phyloP scores from a whole-genome alignment of 2,113 vertebrate genomes.

The Nettapus auritus region DNA sequence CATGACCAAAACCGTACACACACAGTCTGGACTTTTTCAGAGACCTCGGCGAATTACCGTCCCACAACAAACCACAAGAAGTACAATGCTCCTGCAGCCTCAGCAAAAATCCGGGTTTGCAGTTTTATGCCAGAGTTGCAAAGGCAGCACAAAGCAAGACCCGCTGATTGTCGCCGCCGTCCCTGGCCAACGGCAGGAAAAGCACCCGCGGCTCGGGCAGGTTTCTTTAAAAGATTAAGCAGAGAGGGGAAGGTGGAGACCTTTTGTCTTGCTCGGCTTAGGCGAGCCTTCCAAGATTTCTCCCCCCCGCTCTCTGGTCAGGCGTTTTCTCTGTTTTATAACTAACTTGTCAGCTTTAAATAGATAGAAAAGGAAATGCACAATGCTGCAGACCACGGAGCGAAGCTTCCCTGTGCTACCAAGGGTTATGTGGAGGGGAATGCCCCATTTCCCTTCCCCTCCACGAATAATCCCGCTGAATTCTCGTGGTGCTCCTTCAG shows the following conservation, averaged over 20 bases:
- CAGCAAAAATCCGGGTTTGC: constrained; percentile 37
- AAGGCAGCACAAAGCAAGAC: constrained; percentile 40
- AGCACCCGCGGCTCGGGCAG: neutral
- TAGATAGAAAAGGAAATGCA: neutral
- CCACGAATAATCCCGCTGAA: neutral
- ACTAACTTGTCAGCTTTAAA: neutral
- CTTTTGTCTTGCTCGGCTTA: neutral
- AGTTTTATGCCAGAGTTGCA: constrained; percentile 27
- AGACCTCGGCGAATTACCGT: neutral
- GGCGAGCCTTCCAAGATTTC: neutral
- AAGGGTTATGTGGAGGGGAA: neutral
- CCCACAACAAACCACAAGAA: constrained; percentile 32
- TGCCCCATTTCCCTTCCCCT: neutral
- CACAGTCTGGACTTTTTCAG: neutral
- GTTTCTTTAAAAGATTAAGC: neutral
- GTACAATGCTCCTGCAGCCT: constrained; percentile 28
- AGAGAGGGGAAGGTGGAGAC: neutral
- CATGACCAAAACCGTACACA: neutral
- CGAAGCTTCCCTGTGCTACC: neutral
- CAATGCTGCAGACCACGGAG: neutral
- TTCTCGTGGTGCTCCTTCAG: neutral
- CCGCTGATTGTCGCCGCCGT: neutral
- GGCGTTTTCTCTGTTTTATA: neutral
- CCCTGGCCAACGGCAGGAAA: neutral
- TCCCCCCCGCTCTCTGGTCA: neutral